Evolutionary conservation across 2,113 vertebrate genomes (phyloP).

Genomic region (Pipra filicauda): DNA sequence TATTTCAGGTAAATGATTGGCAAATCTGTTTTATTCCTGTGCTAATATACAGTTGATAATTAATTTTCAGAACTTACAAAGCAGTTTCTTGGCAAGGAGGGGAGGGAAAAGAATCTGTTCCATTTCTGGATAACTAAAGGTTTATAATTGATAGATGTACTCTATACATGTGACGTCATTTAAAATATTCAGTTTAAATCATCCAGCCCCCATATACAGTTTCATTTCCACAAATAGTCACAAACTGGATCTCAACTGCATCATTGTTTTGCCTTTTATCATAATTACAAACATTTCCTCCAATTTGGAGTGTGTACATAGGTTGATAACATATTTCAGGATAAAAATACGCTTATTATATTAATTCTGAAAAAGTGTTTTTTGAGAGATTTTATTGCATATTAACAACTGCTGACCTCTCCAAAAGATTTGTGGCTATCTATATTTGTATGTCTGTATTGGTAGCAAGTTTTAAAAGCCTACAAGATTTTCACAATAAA

Average conservation of each 20-base stretch:
- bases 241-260: neutral
- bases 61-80: neutral
- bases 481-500: rapidly evolving
- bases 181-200: neutral
- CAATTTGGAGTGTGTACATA: neutral
- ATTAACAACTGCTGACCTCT: neutral
- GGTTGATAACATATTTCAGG: neutral
- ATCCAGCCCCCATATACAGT: neutral
- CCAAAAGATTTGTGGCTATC: neutral
- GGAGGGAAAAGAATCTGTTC: neutral
- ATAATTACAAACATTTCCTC: neutral
- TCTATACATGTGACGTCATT: neutral
- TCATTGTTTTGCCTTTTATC: neutral
- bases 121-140: neutral
- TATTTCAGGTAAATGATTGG: neutral
- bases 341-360: neutral
- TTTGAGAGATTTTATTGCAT: neutral
- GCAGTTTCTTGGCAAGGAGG: neutral
- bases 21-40: neutral
- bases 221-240: neutral
- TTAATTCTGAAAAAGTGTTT: neutral
- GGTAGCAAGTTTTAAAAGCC: neutral
- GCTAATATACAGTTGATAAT: neutral
- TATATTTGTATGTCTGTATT: neutral
- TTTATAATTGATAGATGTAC: neutral